These are phyloP conservation scores for Neuroterus valhalla DNA, from an alignment of 1,140 invertebrate species.

Conservation along the genomic window DNA sequence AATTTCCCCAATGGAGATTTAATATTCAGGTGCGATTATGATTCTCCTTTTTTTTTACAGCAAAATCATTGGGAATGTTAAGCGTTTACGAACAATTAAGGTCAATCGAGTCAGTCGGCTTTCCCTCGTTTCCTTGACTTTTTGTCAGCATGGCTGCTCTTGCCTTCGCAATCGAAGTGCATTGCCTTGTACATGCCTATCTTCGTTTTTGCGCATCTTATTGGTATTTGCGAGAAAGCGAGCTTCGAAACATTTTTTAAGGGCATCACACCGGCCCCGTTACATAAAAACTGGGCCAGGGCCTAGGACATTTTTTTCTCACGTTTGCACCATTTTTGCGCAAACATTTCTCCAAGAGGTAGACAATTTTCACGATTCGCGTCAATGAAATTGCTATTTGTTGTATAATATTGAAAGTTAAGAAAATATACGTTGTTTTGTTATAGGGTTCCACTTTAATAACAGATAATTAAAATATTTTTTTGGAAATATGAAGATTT, in stretches of 20 bases:
- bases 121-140: conserved; percentile 52
- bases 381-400: no score
- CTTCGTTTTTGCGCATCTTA: conserved; percentile 33
- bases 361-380: no score
- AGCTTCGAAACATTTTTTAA: conserved; percentile 29
- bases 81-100: conserved; percentile 2
- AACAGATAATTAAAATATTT: no score
- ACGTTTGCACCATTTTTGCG: no score
- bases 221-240: conserved; percentile 33
- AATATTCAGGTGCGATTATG: background rate
- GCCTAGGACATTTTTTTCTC: background rate
- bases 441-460: no score
- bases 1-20: no score
- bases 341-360: no score
- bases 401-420: no score
- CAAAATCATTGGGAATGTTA: background rate
- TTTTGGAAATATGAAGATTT: no score
- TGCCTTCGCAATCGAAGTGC: conserved; percentile 36
- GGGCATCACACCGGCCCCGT: conserved; percentile 1
- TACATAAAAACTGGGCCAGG: background rate
- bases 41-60: background rate
- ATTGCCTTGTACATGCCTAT: conserved; percentile 20
- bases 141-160: conserved; percentile 39
- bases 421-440: no score
- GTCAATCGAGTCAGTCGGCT: conserved; percentile 31